Conservation (phyloP, 2,888 invertebrate genomes). For the Sminthurinus aureus region DNA sequence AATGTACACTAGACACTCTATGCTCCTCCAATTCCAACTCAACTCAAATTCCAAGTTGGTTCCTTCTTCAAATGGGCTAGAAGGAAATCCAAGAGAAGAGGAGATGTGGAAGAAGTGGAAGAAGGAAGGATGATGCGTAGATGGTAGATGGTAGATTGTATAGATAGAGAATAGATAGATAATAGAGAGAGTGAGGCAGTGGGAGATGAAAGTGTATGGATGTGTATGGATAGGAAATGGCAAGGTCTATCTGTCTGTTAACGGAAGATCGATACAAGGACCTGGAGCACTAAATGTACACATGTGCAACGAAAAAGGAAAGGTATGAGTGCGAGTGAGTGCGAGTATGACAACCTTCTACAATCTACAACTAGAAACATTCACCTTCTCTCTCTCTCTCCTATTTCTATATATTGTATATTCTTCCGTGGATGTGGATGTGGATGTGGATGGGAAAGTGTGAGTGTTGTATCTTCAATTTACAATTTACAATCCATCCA, state of each 20-base stretch:
- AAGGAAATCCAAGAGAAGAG: background rate
- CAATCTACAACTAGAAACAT: background rate
- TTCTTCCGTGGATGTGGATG: no score
- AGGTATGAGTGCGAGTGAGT: background rate
- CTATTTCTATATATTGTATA: no score
- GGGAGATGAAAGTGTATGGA: background rate
- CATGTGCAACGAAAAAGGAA: slow-evolving; percentile 19
- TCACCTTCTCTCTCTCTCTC: no score
- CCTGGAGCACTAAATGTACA: slow-evolving; percentile 40
- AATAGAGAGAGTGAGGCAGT: background rate
- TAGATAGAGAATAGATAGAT: background rate
- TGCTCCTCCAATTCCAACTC: no score
- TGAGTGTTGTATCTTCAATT: background rate
- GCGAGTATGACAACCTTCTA: slow-evolving; percentile 33
- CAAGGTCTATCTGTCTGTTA: slow-evolving; percentile 28
- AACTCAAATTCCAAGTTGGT: no score
- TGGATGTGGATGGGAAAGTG: no score
- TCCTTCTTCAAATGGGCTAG: background rate
- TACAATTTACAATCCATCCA: slow-evolving; percentile 6
- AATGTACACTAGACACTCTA: background rate
- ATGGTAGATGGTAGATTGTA: background rate
- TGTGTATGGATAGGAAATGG: slow-evolving; percentile 35
- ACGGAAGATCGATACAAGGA: slow-evolving; percentile 35
- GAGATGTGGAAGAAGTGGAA: background rate
- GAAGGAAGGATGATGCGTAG: background rate